A percentile compares a stretch with the other conserved stretches of the same genome.
Evolutionary conservation across 64 coral and sea anemone genomes (phyloP).

Genomic region (Hydrozoanthus tunicans): DNA sequence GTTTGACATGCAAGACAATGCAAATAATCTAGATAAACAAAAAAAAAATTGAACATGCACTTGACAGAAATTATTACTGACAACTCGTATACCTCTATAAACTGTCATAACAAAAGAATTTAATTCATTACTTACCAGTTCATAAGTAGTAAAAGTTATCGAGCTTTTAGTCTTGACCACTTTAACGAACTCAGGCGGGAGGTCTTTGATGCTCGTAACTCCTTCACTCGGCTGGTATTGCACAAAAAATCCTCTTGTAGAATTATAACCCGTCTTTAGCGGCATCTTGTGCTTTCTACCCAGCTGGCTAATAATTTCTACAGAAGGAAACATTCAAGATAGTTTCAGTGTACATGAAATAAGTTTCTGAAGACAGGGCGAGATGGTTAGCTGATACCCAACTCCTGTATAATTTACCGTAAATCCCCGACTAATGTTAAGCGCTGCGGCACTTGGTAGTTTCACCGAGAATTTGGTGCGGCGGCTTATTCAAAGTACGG

Average conservation of each 20-base stretch:
- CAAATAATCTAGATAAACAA: no score
- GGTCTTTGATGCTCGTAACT: conserved; percentile 38
- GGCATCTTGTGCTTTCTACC: conserved; percentile 80
- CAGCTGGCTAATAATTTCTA: conserved; percentile 90
- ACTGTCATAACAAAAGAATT: background rate
- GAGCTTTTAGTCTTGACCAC: conserved; percentile 69
- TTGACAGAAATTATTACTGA: no score
- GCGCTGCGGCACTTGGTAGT: no score
- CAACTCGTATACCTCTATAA: no score
- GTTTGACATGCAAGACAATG: no score
- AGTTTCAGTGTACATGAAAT: background rate
- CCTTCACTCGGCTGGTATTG: conserved; percentile 68
- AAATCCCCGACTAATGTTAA: no score
- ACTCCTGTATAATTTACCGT: no score
- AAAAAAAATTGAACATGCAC: no score
- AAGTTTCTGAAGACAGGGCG: no score
- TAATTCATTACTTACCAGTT: conserved; percentile 66
- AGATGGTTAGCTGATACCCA: no score
- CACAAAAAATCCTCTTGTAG: conserved; percentile 83
- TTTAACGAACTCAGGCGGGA: conserved; percentile 85
- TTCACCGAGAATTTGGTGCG: no score
- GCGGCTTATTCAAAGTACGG: no score
- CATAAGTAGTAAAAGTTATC: conserved; percentile 76
- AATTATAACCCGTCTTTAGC: conserved; percentile 85
- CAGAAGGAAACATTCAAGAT: background rate